phyloP scores from a whole-genome alignment of 2,797 vertebrate species.

The Helostoma temminkii region DNA sequence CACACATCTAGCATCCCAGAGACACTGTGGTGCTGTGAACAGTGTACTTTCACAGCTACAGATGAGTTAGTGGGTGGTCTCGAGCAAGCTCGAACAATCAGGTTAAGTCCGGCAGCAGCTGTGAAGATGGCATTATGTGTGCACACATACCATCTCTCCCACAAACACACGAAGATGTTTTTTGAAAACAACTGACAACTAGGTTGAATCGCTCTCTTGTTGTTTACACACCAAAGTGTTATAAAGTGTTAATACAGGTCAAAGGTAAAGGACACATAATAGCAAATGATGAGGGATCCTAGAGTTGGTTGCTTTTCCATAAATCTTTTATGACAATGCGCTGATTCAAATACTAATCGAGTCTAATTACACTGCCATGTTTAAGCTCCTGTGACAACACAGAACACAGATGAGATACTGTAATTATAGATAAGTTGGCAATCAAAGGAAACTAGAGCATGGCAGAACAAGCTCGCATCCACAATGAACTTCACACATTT shows the following conservation, averaged over 20 bases:
- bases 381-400: constrained; percentile 1
- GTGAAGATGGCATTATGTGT: not conserved
- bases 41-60: constrained; percentile 37
- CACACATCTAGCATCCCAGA: constrained; percentile 24
- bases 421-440: not conserved
- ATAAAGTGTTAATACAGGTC: not conserved
- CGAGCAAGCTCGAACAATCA: constrained; percentile 9
- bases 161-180: no score
- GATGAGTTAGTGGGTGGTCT: constrained; percentile 39
- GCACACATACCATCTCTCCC: no score
- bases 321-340: not conserved
- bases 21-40: constrained; percentile 37
- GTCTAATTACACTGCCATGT: not conserved
- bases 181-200: constrained; percentile 18
- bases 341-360: not conserved
- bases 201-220: not conserved
- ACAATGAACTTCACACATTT: not conserved
- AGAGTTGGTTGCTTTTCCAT: not conserved
- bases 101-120: constrained; percentile 12
- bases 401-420: constrained; percentile 2
- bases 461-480: not conserved
- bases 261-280: constrained; percentile 1
- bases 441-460: constrained; percentile 10
- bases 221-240: not conserved
- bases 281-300: not conserved